Conservation (phyloP, 2,113 vertebrate species). For the Malurus elegans region DNA sequence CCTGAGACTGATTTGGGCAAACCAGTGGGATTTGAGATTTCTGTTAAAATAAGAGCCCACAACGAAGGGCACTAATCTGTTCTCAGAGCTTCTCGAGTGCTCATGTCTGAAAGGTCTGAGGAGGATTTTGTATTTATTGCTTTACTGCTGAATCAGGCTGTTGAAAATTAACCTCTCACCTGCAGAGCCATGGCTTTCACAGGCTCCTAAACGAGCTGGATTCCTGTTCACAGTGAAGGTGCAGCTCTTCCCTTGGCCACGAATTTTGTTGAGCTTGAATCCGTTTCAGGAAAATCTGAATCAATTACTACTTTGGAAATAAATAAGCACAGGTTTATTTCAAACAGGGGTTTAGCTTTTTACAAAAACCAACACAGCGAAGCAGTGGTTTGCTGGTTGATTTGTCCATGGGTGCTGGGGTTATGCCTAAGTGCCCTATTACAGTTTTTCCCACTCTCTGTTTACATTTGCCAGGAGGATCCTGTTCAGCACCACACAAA, state of each 20-base stretch:
- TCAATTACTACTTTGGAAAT: constrained; percentile 1
- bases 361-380: not conserved
- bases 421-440: not conserved
- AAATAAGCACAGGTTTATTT: not conserved
- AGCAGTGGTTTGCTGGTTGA: not conserved
- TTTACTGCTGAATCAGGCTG: constrained; percentile 9
- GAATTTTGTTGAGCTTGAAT: not conserved
- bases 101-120: not conserved
- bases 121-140: not conserved
- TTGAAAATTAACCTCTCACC: constrained; percentile 8
- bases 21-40: not conserved
- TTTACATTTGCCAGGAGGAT: not conserved
- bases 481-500: not conserved
- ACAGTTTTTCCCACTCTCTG: not conserved
- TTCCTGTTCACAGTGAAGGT: not conserved
- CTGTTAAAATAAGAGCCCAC: not conserved
- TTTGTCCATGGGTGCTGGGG: not conserved
- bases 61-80: not conserved
- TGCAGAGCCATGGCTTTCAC: not conserved
- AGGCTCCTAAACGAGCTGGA: not conserved
- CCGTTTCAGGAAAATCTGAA: not conserved
- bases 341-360: not conserved
- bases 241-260: not conserved
- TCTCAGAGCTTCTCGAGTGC: not conserved
- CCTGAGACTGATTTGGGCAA: not conserved